phyloP scores from a whole-genome alignment of 2,888 invertebrate genomes.

The Empis livida region DNA sequence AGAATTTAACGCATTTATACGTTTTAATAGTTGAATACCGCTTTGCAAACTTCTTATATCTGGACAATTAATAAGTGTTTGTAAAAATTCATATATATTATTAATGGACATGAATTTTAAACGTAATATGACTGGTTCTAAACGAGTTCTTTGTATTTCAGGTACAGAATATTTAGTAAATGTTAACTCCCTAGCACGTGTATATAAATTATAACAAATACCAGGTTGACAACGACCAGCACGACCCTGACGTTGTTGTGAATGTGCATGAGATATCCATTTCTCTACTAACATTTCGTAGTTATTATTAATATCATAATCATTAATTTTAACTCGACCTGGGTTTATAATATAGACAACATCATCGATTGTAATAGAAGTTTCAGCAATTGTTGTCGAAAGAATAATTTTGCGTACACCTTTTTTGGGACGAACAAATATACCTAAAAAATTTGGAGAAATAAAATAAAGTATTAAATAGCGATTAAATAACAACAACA shows the following conservation, averaged over 20 bases:
- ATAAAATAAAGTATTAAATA: too few species aligned
- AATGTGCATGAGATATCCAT: conserved; percentile 76
- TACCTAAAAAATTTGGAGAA: conserved; percentile 9
- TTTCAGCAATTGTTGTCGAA: conserved; percentile 89
- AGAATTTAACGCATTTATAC: conserved; percentile 58
- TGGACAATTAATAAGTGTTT: conserved; percentile 65
- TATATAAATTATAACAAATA: conserved; percentile 71
- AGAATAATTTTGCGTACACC: conserved; percentile 71
- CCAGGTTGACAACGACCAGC: conserved; percentile 84
- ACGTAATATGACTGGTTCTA: conserved; percentile 75
- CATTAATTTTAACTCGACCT: conserved; percentile 68
- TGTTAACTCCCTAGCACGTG: conserved; percentile 46
- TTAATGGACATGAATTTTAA: conserved; percentile 67
- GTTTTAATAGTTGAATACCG: conserved; percentile 44
- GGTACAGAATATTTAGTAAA: conserved; percentile 60
- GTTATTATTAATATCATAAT: conserved; percentile 60
- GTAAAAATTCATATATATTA: conserved; percentile 49
- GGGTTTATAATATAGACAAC: conserved; percentile 83
- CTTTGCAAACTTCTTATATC: conserved; percentile 48
- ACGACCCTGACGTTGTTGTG: conserved; percentile 71
- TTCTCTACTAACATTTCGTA: conserved; percentile 58
- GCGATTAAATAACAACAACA: too few species aligned
- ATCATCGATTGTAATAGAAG: conserved; percentile 92
- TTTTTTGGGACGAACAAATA: conserved; percentile 54
- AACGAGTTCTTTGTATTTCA: conserved; percentile 66